A percentile compares a stretch with the other conserved stretches of the same genome.
These are phyloP conservation scores for Sarcophaga bullata DNA, from an alignment of 1,140 invertebrate species.

Conservation along the genomic window DNA sequence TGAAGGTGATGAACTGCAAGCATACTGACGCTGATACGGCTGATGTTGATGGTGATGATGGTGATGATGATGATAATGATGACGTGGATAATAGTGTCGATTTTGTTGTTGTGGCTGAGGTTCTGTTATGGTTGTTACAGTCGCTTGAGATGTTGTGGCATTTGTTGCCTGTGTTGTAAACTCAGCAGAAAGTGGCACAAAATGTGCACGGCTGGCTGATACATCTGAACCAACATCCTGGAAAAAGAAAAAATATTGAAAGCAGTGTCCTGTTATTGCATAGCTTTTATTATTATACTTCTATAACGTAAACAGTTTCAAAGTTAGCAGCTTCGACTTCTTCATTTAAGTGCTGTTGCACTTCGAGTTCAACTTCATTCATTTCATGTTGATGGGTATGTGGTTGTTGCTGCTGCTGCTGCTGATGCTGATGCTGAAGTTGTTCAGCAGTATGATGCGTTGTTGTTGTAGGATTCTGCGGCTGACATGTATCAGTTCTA, in stretches of 20 bases:
- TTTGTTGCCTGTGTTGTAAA: not conserved
- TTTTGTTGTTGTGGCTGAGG: not conserved
- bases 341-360: constrained; percentile 26
- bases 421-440: not conserved
- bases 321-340: constrained; percentile 20
- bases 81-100: not conserved
- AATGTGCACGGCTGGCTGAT: constrained; percentile 20
- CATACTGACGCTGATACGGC: constrained; percentile 26
- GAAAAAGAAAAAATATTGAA: not conserved
- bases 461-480: constrained; percentile 23
- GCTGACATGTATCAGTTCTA: constrained; percentile 2
- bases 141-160: not conserved
- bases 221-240: constrained; percentile 35
- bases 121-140: constrained; percentile 2
- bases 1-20: not conserved
- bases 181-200: not conserved
- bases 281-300: constrained; percentile 14
- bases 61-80: constrained; percentile 30
- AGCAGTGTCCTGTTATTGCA: no score
- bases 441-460: not conserved
- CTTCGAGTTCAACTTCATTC: constrained; percentile 20
- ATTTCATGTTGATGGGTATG: constrained; percentile 22
- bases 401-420: not conserved
- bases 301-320: constrained; percentile 36
- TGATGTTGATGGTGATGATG: constrained; percentile 24